These are phyloP conservation scores for Halocynthia roretzi DNA, from an alignment of 23 tunicate genomes.

Conservation along the genomic window DNA sequence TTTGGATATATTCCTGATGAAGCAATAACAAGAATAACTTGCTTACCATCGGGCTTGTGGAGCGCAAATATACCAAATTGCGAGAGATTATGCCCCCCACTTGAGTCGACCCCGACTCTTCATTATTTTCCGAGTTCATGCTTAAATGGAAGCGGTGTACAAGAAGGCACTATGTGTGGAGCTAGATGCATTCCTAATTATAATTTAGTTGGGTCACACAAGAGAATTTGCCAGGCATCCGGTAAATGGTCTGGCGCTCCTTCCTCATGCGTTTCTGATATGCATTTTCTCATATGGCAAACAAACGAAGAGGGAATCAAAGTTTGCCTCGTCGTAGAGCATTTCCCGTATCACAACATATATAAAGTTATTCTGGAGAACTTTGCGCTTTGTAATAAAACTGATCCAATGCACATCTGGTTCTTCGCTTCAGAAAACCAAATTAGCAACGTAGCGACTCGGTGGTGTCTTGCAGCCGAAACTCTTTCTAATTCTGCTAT, in stretches of 20 bases:
- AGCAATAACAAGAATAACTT: not conserved
- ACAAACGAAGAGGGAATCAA: not conserved
- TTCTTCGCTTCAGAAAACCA: not conserved
- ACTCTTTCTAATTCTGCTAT: not conserved
- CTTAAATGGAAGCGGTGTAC: not conserved
- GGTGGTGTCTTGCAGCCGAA: slow-evolving; percentile 23
- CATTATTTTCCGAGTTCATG: slow-evolving; percentile 10
- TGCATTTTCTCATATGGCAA: slow-evolving; percentile 10
- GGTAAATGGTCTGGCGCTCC: slow-evolving; percentile 22
- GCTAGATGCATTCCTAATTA: slow-evolving; percentile 13
- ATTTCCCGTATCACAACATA: slow-evolving; percentile 23
- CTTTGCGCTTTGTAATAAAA: not conserved
- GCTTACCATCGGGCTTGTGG: slow-evolving; percentile 25
- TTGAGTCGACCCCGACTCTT: not conserved
- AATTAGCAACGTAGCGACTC: slow-evolving; percentile 13
- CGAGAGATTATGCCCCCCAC: slow-evolving; percentile 16
- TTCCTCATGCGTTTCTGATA: slow-evolving; percentile 10
- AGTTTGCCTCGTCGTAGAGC: not conserved
- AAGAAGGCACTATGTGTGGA: slow-evolving; percentile 5
- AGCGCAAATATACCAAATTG: slow-evolving; percentile 14
- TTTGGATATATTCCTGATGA: not conserved
- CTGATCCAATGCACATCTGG: slow-evolving; percentile 14
- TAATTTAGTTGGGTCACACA: not conserved
- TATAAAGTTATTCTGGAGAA: slow-evolving; percentile 9
- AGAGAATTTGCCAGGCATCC: slow-evolving; percentile 9